phyloP scores from a whole-genome alignment of 2,888 invertebrate genomes.

The Melanostoma mellinum region DNA sequence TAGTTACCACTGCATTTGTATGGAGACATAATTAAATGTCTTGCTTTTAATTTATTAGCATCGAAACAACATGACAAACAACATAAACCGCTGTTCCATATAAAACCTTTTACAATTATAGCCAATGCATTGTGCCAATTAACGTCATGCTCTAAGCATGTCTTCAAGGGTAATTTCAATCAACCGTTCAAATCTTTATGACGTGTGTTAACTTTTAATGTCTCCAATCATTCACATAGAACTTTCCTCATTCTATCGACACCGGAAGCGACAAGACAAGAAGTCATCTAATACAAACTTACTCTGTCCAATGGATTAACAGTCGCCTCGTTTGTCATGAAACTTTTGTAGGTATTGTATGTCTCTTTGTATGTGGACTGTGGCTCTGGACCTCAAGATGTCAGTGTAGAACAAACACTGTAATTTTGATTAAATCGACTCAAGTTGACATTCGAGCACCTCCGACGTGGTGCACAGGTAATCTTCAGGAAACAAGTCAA shows the following conservation, averaged over 20 bases:
- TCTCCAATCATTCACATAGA: constrained; percentile 17
- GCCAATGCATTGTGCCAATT: neutral
- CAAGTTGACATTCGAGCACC: constrained; percentile 61
- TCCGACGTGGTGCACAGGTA: constrained; percentile 33
- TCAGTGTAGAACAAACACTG: constrained; percentile 27
- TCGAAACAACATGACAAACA: no score
- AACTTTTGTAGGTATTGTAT: constrained; percentile 15
- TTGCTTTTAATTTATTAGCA: no score
- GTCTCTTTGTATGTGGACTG: neutral
- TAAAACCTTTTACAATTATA: no score
- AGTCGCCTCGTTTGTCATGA: constrained; percentile 51
- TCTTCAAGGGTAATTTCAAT: neutral
- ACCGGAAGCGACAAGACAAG: constrained; percentile 32
- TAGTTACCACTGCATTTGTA: no score
- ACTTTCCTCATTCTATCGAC: constrained; percentile 20
- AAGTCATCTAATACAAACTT: constrained; percentile 33
- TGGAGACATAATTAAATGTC: no score
- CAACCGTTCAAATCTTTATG: constrained; percentile 14
- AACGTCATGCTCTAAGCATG: constrained; percentile 8
- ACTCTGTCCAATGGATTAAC: constrained; percentile 37
- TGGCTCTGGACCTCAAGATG: constrained; percentile 12
- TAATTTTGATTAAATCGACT: constrained; percentile 61
- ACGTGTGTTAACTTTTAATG: constrained; percentile 17
- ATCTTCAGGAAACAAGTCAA: constrained; percentile 48
- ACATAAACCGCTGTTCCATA: no score